These are phyloP conservation scores for Brachycybe producta DNA, from an alignment of 2,888 invertebrate genomes.

Conservation along the genomic window DNA sequence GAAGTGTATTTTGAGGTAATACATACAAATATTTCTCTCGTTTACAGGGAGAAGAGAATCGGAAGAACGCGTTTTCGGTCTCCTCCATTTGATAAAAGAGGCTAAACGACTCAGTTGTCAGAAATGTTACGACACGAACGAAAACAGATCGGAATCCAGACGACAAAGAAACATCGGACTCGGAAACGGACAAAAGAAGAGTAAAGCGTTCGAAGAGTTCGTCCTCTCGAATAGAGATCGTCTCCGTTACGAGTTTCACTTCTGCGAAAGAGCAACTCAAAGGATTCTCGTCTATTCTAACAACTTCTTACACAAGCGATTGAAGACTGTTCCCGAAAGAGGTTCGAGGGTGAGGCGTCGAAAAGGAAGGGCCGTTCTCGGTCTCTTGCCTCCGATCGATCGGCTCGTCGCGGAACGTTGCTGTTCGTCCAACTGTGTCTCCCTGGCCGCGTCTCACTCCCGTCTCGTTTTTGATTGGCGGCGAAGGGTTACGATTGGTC, in stretches of 20 bases:
- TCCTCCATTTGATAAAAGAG: constrained; percentile 27
- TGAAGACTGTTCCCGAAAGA: constrained; percentile 28
- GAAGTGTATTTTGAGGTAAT: not conserved
- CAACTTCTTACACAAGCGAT: constrained; percentile 33
- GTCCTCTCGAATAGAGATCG: constrained; percentile 27
- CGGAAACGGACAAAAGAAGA: constrained; percentile 32
- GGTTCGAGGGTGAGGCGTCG: constrained; percentile 11
- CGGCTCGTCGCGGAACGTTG: constrained; percentile 24
- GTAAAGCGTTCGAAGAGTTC: constrained; percentile 29
- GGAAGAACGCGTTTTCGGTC: constrained; percentile 22
- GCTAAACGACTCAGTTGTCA: constrained; percentile 26
- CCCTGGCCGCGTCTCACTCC: constrained; percentile 27
- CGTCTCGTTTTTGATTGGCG: constrained; percentile 28
- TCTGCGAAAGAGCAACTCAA: constrained; percentile 32
- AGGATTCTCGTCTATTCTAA: constrained; percentile 33
- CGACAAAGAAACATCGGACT: constrained; percentile 26
- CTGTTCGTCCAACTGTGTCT: constrained; percentile 29
- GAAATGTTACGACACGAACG: constrained; percentile 24
- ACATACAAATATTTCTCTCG: not conserved
- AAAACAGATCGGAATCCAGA: not conserved
- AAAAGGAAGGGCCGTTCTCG: constrained; percentile 27
- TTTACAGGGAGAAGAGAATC: constrained; percentile 19
- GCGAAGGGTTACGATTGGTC: constrained; percentile 27
- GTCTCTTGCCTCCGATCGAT: constrained; percentile 26
- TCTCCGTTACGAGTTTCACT: constrained; percentile 26